Base-by-base conservation (phyloP, 2,888 invertebrate species). In the Dolichopus griseipennis region DNA sequence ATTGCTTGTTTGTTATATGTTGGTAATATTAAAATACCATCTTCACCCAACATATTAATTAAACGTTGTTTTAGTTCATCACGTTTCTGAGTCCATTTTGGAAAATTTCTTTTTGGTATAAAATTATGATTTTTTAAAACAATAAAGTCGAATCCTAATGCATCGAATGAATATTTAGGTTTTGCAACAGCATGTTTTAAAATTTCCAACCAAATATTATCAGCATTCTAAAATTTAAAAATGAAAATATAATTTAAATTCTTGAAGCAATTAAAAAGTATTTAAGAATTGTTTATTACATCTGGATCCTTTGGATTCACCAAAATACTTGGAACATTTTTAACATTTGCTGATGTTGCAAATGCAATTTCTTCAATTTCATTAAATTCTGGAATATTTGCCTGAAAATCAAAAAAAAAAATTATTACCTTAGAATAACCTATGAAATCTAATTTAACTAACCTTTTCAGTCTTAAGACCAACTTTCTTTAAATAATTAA, bases 21-120 rank as follows among this genome's bases (percentile, higher is more conserved):
- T 20, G 93, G 93, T 75, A 88, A 90, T 37, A 93, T 76, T 1
- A 93, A 79, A 1, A 93, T 87, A 9, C 92, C 92, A 75, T 88
- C 83, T 0, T 84, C 79, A 18, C 89, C 89, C 20, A 94, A 82
- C n/a, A 87, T 77, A 65, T 83, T 78, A 84, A 87, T 78, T 63
- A 77, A 41, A n/a, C 72, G 68, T 68, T 15, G 69, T 52, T 27
- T 61, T 9, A 67, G 61, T 43, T 22, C 64, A 20, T 37, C n/a
- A 33, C 37, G 33, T 37, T 33, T 20, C 20, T 64, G 20, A n/a
- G 33, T n/a, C 33, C 37, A 64, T 64, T 64, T 64, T 34, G 4
- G 9, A 64, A 64, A 64, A 64, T 64, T 64, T 34, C 20, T 6
- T 10, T 73, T 73, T 52, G 82, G 77, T 20, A 86, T 79, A 73